A percentile compares a stretch with the other conserved stretches of the same genome.
These are phyloP conservation scores for Tiaroga cobitis DNA, from an alignment of 2,797 vertebrate genomes.

Conservation along the genomic window DNA sequence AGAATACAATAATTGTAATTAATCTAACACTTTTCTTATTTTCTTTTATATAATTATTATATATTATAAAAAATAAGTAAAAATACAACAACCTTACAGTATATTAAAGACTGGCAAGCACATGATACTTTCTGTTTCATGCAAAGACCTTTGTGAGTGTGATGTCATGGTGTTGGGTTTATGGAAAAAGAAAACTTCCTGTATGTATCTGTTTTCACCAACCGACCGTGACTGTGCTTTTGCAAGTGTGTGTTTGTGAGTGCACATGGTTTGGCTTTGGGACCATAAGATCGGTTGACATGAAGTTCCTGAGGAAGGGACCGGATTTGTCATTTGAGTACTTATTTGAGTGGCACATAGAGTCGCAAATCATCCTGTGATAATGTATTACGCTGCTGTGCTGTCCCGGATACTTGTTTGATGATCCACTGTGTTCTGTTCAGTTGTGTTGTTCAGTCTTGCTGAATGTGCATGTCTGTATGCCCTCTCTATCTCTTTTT, in stretches of 20 bases:
- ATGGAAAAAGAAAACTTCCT: conserved; percentile 7
- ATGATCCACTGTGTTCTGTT: not conserved
- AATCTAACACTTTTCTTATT: not conserved
- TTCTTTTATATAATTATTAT: no score
- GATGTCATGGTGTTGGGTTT: conserved; percentile 18
- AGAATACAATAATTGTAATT: not conserved
- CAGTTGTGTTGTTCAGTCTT: not conserved
- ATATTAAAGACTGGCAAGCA: not conserved
- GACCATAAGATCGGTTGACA: conserved; percentile 13
- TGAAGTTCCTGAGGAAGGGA: conserved; percentile 39
- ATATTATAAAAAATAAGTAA: not conserved
- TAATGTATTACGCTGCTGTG: conserved; percentile 13
- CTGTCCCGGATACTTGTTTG: not conserved
- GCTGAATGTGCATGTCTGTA: not conserved
- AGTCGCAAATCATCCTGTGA: conserved; percentile 21
- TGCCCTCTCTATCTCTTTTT: not conserved
- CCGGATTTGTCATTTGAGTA: conserved; percentile 12
- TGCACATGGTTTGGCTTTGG: conserved; percentile 11
- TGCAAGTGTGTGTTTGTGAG: conserved; percentile 14
- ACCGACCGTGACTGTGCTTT: conserved; percentile 20
- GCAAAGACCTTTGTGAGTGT: not conserved
- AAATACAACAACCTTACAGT: not conserved
- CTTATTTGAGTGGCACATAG: not conserved
- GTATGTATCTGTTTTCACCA: conserved; percentile 26
- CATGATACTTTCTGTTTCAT: not conserved